Evolutionary conservation across 2,113 vertebrate species (phyloP), one percentile per base, ranked within the genome.

Genomic region (Rhegmatorhina hoffmannsi): DNA sequence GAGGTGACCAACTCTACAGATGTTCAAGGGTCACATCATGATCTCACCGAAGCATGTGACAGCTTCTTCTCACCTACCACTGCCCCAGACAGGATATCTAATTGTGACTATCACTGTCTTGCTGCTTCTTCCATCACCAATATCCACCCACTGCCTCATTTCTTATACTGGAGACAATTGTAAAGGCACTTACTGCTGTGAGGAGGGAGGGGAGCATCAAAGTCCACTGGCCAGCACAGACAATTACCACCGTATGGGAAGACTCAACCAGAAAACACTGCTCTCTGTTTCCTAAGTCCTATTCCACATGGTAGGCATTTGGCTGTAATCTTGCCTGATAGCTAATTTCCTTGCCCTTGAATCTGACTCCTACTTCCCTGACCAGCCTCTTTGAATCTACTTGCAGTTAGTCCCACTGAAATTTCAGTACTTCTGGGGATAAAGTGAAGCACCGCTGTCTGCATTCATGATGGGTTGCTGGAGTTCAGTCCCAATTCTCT

Each of bases 1-100:
- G 76, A 60, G 67, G 21, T 0, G 0, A 67, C 36, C n/a, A 62
- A 10, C 24, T 14, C 63, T 76, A 6, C 1, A 2, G 10, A 6
- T 50, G 53, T 34, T 76, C 67, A 76, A 64, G 8, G 26, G 28
- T 73, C 76, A 43, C 64, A 49, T 6, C 43, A 34, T 59, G 21
- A 34, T 55, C 67, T 64, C 63, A 58, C 38, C 31, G 44, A 52
- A 68, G 38, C 14, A 43, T 0, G 0, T 23, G 17, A 21, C 70
- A 49, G 36, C 23, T 36, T 46, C 75, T 70, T 89, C 53, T 34
- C 52, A 52, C 15, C 55, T 67, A 53, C 56, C 47, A 11, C 10
- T 50, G 12, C 6, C 38, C 43, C 29, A 50, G 63, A 76, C 13
- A 47, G 66, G 28, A 29, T 23, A 38, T 40, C 80, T 58, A 20